Conservation (phyloP, 2,888 invertebrate genomes). For the Agelastica alni region DNA sequence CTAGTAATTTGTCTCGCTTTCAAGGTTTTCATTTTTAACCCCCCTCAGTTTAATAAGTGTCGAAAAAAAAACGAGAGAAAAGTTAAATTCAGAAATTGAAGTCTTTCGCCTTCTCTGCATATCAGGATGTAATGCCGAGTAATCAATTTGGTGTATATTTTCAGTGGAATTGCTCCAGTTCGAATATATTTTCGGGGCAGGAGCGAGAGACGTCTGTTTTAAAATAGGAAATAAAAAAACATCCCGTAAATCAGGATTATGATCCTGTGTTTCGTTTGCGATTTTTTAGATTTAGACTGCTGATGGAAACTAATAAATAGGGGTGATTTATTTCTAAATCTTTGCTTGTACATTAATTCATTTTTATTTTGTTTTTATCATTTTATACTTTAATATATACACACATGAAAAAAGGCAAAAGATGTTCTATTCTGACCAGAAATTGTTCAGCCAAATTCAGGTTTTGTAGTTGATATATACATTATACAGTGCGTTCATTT, state of each 20-base stretch:
- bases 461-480: too few relatives aligned
- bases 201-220: background rate
- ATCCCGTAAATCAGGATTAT: constrained; percentile 1
- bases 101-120: background rate
- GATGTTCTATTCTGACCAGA: too few relatives aligned
- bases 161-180: background rate
- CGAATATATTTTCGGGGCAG: background rate
- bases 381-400: too few relatives aligned
- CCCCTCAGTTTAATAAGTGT: background rate
- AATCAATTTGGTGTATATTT: constrained; percentile 4
- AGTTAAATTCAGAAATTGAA: background rate
- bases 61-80: constrained; percentile 1
- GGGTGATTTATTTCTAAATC: background rate
- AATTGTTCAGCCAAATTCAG: too few relatives aligned
- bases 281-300: background rate
- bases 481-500: too few relatives aligned
- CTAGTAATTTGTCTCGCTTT: background rate
- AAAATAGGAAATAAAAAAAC: background rate
- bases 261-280: background rate
- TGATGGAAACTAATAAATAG: background rate
- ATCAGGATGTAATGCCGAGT: background rate
- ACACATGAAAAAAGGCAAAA: too few relatives aligned
- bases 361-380: too few relatives aligned
- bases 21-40: background rate
- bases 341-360: too few relatives aligned